phyloP scores from a whole-genome alignment of 2,113 vertebrate genomes.

The Colaptes auratus region DNA sequence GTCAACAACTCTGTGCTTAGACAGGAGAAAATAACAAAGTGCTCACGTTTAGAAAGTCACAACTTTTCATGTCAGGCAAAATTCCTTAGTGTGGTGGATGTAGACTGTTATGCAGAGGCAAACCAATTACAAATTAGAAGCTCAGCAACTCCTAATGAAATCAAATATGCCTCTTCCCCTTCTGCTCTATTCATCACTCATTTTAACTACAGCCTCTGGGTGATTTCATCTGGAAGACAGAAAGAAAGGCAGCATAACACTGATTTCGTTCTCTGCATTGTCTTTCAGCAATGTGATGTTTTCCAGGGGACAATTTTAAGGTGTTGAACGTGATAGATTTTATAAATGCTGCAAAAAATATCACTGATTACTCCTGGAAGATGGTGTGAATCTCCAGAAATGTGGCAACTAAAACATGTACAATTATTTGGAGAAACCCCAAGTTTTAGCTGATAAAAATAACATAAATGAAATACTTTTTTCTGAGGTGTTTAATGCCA shows the following conservation, averaged over 20 bases:
- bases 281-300: not conserved
- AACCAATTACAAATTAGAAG: not conserved
- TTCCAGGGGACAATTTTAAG: slow-evolving; percentile 26
- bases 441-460: not conserved
- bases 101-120: not conserved
- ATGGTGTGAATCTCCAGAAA: not conserved
- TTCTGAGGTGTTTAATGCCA: not conserved
- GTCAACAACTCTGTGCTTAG: not conserved
- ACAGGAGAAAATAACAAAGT: not conserved
- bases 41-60: not conserved
- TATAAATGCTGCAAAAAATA: not conserved
- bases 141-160: slow-evolving; percentile 21
- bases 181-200: not conserved
- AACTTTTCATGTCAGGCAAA: not conserved
- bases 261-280: not conserved
- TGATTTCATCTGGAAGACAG: not conserved
- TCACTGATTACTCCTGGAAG: not conserved
- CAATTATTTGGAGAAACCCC: not conserved
- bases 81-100: not conserved
- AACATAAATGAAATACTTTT: not conserved
- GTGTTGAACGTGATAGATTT: not conserved
- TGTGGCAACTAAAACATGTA: not conserved
- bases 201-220: slow-evolving; percentile 5
- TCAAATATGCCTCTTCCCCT: not conserved
- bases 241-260: not conserved